Evolutionary conservation across 2,797 vertebrate genomes (phyloP).

Genomic region (Mastacembelus armatus): DNA sequence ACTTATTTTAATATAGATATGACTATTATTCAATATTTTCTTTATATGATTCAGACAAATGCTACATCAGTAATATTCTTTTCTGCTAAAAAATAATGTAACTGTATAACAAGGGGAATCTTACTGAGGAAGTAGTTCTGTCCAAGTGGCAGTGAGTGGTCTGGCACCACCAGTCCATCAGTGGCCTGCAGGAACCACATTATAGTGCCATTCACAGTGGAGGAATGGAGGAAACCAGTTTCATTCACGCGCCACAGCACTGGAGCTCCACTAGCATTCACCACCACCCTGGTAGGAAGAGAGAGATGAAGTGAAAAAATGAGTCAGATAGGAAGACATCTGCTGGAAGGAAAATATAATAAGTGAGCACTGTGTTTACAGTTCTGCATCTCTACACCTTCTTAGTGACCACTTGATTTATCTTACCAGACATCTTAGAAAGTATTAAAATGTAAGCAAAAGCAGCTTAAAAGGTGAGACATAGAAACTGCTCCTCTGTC

Average conservation of each 20-base stretch:
- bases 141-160: conserved; percentile 89
- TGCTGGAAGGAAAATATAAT: neutral
- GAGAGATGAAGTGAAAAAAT: conserved; percentile 5
- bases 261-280: conserved; percentile 88
- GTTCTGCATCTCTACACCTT: too few relatives aligned
- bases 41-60: too few relatives aligned
- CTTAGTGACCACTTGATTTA: conserved; percentile 8
- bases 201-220: conserved; percentile 90
- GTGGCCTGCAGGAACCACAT: conserved; percentile 90
- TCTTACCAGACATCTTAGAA: neutral
- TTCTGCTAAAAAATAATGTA: too few relatives aligned
- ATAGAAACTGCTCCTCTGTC: conserved; percentile 5
- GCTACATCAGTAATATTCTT: neutral
- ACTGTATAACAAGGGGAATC: too few relatives aligned
- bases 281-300: conserved; percentile 73
- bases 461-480: conserved; percentile 15
- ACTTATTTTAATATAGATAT: neutral
- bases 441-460: conserved; percentile 19
- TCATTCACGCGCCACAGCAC: conserved; percentile 92
- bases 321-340: neutral
- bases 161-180: conserved; percentile 91
- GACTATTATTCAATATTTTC: too few relatives aligned
- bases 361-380: neutral
- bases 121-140: conserved; percentile 97
- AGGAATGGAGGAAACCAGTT: conserved; percentile 91